phyloP scores from a whole-genome alignment of 2,888 invertebrate genomes.

The Leucoma salicis region DNA sequence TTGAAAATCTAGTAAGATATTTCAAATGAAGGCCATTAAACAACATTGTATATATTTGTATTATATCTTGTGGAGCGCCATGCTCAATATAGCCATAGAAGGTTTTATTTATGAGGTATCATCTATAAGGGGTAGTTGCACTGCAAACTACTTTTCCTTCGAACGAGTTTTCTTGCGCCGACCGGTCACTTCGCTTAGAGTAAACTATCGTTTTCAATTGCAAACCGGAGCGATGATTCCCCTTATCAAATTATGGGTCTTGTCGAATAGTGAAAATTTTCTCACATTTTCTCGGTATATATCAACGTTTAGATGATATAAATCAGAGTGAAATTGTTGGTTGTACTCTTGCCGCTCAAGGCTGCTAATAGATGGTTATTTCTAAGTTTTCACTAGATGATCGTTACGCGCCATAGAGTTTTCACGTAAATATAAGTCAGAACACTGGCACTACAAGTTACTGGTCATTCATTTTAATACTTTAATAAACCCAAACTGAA shows the following conservation, averaged over 20 bases:
- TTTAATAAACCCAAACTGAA: neutral
- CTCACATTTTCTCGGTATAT: conserved; percentile 76
- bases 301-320: conserved; percentile 70
- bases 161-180: conserved; percentile 71
- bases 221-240: conserved; percentile 70
- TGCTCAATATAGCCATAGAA: conserved; percentile 19
- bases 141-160: conserved; percentile 66
- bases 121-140: conserved; percentile 57
- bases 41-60: conserved; percentile 20
- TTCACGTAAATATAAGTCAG: neutral
- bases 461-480: neutral
- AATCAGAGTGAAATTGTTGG: conserved; percentile 77
- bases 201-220: conserved; percentile 79
- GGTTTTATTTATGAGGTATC: conserved; percentile 40
- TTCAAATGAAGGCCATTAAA: neutral
- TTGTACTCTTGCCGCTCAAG: conserved; percentile 60
- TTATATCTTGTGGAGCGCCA: conserved; percentile 9
- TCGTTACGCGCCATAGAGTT: conserved; percentile 66
- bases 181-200: conserved; percentile 68
- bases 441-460: too few relatives aligned
- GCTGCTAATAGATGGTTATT: conserved; percentile 73
- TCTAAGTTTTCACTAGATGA: conserved; percentile 76
- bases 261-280: conserved; percentile 74
- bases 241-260: conserved; percentile 76
- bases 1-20: too few relatives aligned